Conservation (phyloP, 53 echinoderm and acorn worm species). For the Zoroaster sp. region DNA sequence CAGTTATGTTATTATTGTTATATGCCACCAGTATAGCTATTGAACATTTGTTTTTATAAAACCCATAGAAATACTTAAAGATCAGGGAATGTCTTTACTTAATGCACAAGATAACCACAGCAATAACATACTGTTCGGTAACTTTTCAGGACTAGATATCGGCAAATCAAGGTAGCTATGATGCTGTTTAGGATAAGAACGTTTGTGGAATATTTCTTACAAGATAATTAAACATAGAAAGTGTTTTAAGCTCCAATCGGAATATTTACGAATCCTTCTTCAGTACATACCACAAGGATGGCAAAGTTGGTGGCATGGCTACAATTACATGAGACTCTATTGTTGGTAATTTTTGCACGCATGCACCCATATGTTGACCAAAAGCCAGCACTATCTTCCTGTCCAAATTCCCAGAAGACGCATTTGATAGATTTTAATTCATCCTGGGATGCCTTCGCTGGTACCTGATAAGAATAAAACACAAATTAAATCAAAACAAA, state of each 20-base stretch:
- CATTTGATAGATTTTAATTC: conserved; percentile 21
- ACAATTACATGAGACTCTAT: background rate
- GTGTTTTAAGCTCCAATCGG: background rate
- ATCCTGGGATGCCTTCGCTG: background rate
- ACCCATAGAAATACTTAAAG: too few species aligned
- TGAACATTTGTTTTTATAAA: too few species aligned
- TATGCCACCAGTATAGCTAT: background rate
- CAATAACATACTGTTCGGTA: background rate
- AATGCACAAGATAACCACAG: too few species aligned
- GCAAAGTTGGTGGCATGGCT: conserved; percentile 33
- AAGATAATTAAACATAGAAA: background rate
- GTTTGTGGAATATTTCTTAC: background rate
- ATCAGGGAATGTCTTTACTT: too few species aligned
- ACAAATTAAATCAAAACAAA: background rate
- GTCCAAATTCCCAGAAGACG: conserved; percentile 66
- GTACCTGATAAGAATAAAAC: background rate
- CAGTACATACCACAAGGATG: conserved; percentile 17
- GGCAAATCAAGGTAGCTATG: background rate
- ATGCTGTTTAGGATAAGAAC: background rate
- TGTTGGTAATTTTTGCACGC: conserved; percentile 7
- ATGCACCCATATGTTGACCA: conserved; percentile 62
- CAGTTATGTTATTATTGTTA: background rate
- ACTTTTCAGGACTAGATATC: background rate
- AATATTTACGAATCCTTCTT: background rate
- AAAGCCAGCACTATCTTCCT: conserved; percentile 39